Evolutionary conservation across 2,797 vertebrate species (phyloP), one percentile per base, ranked within the genome.

Genomic region (Alcedo quadribrachys): DNA sequence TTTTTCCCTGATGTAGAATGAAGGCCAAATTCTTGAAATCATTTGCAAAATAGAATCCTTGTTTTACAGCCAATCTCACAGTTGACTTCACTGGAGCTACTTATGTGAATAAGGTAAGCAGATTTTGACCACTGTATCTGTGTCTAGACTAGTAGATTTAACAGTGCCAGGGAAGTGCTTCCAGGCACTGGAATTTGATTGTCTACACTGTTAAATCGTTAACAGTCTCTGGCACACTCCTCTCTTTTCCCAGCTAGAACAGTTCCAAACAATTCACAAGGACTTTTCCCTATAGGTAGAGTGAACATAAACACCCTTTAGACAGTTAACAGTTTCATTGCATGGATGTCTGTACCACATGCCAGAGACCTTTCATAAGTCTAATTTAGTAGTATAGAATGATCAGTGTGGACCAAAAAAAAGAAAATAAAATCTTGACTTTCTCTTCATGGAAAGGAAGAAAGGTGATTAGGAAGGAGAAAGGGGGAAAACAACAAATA

Each of bases 61-160:
- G 88, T 80, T 94, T 82, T 77, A 80, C 48, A 90, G 89, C 89
- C 95, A 94, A 35, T 82, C 86, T 96, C 93, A 93, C 87, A 95
- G 90, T 79, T 94, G 86, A 94, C 66, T 85, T 94, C 91, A 90
- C 66, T 87, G 55, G 40, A 93, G 81, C 73, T 92, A 88, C 91
- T 94, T 91, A 63, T 2, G 0, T 82, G 90, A 89, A 75, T 43
- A 68, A 71, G 71, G 40, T 33, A 82, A 93, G 81, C 32, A 75
- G 71, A 91, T 90, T 96, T 91, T 87, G 88, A 93, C 81, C 88
- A 80, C 51, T 82, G 75, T 87, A 85, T 51, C 76, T 89, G 9
- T 35, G 73, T 92, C 87, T 93, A 92, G 76, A 92, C 76, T 43
- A 54, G 61, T 16, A 80, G 66, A 68, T 66, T 82, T 75, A 58